Evolutionary conservation across 1,140 invertebrate genomes (phyloP), one percentile per base, ranked within the genome.

Genomic region (Drosophila tani): DNA sequence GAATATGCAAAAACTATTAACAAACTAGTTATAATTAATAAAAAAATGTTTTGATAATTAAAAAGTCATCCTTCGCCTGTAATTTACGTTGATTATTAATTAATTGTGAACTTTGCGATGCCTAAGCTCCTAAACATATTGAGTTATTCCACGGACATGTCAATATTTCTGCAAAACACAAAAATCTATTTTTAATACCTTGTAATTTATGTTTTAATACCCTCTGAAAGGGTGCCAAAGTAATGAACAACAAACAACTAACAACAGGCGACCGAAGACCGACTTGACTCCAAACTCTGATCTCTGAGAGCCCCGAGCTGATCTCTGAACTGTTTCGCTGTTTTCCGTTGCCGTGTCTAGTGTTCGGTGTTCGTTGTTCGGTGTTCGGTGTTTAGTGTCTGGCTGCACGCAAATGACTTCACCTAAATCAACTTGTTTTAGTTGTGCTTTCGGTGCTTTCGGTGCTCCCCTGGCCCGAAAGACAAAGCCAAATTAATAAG

Each of bases 391-490:
- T 81, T 70, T 75, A 46, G 62, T 83, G 51, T 69, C 55, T 62
- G 65, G 43, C 63, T 78, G 81, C 76, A 85, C 79, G 83, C 83
- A 87, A 86, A 86, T 87, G 84, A 86, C 83, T 87, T 79, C 65
- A 82, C 69, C 76, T 86, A 51, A 81, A 75, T 79, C 79, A 85
- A 86, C 78, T 86, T 85, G 70, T 87, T 82, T 82, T 69, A 46
- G 70, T 82, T 70, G 51, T 35, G 51, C 75, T 69, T 57, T 76
- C 50, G 82, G 70, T 67, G 81, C 75, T 71, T 40, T 56, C 53
- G 53, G 35, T 38, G 51, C 51, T 38, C 51, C 32, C 51, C 51
- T 55, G 51, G 51, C 53, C 53, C 53, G 53, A 56, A 56, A 56
- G 53, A 56, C 62, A 67, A 56, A 63, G 79, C 51, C 68, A 82